Evolutionary conservation across 2,113 vertebrate species (phyloP), one percentile per base, ranked within the genome.

Genomic region (Hemichromis elongatus): DNA sequence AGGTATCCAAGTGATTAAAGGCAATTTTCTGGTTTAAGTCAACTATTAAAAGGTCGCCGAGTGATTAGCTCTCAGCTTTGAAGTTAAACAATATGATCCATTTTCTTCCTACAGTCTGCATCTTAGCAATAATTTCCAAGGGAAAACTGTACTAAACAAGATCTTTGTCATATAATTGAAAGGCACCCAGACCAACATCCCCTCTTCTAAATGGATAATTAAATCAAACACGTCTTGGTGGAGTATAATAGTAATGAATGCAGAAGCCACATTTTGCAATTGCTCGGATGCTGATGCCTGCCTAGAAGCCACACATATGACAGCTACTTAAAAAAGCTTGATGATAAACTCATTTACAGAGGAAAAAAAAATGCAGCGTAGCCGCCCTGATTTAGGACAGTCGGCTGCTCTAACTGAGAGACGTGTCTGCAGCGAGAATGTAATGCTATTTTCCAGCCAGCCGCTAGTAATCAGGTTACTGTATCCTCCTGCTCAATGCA

Each of bases 401-500:
- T 85, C 21, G 6, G 61, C 33, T 70, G 82, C 83, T 84, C 8
- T 3, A 66, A 89, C 86, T 86, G 66, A 83, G 86, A 86, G 70
- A 86, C 9, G 19, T 19, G 55, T 93, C 91, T 90, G 87, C 83
- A 87, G 91, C 56, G 84, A 92, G 77, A 88, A 88, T 84, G 81
- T 90, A 94, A 94, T 90, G 89, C 86, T 90, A 88, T 93, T 95
- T 94, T 88, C 77, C 88, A 86, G 89, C 88, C 90, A 85, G 90
- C 86, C 79, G 16, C 88, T 84, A 79, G 88, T 96, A 96, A 96
- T 95, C 93, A 94, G 92, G 91, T 94, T 95, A 94, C 86, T 89
- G 90, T 90, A 92, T 77, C n/a, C 77, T 77, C 81, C 70, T 86
- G 86, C 86, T 93, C 86, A 86, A 56, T 80, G 92, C 87, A 88